These are phyloP conservation scores for Catalaphyllia jardinei DNA, from an alignment of 64 coral and sea anemone genomes.

Conservation along the genomic window DNA sequence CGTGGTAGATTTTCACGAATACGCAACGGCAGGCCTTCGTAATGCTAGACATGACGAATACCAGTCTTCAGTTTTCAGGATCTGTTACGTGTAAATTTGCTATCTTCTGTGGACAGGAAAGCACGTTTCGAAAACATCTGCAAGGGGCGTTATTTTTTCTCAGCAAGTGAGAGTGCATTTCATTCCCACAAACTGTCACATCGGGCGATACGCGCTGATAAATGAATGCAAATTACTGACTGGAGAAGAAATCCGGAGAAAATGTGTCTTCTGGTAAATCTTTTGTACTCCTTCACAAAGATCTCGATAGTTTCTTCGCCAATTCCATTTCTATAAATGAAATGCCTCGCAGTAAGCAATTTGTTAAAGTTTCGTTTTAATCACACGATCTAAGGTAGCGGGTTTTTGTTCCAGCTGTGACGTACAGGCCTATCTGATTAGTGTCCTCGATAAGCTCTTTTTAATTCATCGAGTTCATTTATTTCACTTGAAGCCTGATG, in stretches of 20 bases:
- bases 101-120: not conserved
- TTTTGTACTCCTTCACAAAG: not conserved
- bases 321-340: not conserved
- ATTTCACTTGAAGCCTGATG: no score
- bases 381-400: not conserved
- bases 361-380: not conserved
- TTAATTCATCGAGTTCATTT: no score
- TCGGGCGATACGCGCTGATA: not conserved
- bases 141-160: not conserved
- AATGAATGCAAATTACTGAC: not conserved
- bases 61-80: no score
- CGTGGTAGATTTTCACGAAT: no score
- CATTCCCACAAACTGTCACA: not conserved
- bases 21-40: no score
- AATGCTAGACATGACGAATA: no score
- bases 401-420: slow-evolving; percentile 2
- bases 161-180: not conserved
- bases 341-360: not conserved
- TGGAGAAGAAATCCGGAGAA: not conserved
- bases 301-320: not conserved
- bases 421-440: not conserved
- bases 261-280: not conserved
- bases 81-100: no score
- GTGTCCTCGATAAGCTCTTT: no score
- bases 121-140: slow-evolving; percentile 20